Percentiles rank a stretch among this genome's conserved stretches.
Evolutionary conservation across 2,888 invertebrate species (phyloP).

Genomic region (Pollenia griseotomentosa): DNA sequence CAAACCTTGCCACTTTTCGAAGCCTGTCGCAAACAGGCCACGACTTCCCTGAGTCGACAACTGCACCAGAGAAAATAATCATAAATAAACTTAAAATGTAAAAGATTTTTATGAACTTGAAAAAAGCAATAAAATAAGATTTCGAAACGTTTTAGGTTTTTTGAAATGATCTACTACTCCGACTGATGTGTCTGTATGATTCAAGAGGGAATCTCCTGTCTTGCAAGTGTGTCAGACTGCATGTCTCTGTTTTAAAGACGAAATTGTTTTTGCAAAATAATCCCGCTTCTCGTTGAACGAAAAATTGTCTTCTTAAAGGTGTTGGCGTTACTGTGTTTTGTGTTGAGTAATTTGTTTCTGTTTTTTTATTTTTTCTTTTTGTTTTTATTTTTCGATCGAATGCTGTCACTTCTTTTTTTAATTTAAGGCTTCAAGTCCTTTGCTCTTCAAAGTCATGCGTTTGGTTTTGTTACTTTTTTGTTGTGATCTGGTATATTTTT

Average conservation of each 20-base stretch:
- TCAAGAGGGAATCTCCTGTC: constrained; percentile 55
- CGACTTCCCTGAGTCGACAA: constrained; percentile 45
- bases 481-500: not conserved
- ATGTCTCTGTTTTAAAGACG: constrained; percentile 77
- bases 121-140: constrained; percentile 53
- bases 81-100: constrained; percentile 67
- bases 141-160: constrained; percentile 33
- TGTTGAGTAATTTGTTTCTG: constrained; percentile 71
- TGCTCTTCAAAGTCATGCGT: constrained; percentile 38
- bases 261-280: constrained; percentile 24
- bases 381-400: constrained; percentile 53
- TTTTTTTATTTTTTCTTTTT: constrained; percentile 7
- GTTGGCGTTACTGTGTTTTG: constrained; percentile 62
- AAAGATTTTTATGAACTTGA: constrained; percentile 68
- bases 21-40: constrained; percentile 51
- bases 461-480: constrained; percentile 22
- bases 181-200: constrained; percentile 40
- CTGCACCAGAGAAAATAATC: constrained; percentile 22
- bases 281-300: not conserved
- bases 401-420: constrained; percentile 55
- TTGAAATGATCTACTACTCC: not conserved
- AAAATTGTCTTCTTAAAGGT: constrained; percentile 46
- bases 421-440: constrained; percentile 23
- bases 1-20: constrained; percentile 57
- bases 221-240: constrained; percentile 78